Evolutionary conservation across 2,113 vertebrate genomes (phyloP), one percentile per base, ranked within the genome.

Genomic region (Dicentrarchus labrax): DNA sequence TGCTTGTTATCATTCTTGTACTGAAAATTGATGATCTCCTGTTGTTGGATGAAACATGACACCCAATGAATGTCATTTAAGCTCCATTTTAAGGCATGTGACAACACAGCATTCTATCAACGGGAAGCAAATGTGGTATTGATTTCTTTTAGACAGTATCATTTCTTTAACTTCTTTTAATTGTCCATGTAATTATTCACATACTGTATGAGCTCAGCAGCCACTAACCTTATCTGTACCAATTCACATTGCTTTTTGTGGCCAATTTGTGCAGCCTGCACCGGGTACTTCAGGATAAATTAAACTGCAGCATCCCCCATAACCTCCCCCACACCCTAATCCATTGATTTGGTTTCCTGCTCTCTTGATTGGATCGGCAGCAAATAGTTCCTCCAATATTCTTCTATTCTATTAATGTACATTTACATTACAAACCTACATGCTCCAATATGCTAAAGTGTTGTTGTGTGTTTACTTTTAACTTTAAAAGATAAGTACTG

Each of bases 261-360:
- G 76, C 78, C 50, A 89, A 82, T 86, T 84, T 84, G 69, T 85
- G 78, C 66, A 51, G 48, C 47, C 68, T 80, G 71, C 78, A 61
- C 11, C 0, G 3, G 69, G 64, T 87, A 70, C 62, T 84, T 89
- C 12, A 59, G 60, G 73, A 90, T 86, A 79, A 85, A 91, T 86
- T 77, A 84, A 90, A 83, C 80, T 39, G 48, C 51, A 76, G 39
- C 76, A 80, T 83, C 74, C 51, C 51, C 80, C 62, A n/a, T 76
- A 77, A 76, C 85, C 86, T 85, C 88, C 88, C 54, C 85, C 81
- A 84, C 72, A 82, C 19, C 50, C 39, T 80, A 80, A 91, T 84
- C 76, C 72, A 5, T 19, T 69, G 74, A 51, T 78, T 57, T 73
- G 48, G 19, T 1, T 80, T 78, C 30, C 77, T 64, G 36, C 71